Conservation (phyloP, 1,140 invertebrate species). For the Ephestia elutella region DNA sequence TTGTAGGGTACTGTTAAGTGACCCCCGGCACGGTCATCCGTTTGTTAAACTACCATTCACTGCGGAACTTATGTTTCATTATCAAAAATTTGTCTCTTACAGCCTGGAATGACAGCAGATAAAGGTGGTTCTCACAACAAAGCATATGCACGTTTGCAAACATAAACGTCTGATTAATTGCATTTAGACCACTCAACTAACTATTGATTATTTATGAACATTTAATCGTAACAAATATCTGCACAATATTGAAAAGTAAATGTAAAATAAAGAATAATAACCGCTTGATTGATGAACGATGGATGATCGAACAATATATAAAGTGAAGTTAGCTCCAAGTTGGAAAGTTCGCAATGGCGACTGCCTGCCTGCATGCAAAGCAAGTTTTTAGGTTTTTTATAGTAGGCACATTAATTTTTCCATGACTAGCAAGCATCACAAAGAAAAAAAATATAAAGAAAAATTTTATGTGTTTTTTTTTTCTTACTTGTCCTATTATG, state of each 20-base stretch:
- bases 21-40: conserved; percentile 24
- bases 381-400: conserved; percentile 8
- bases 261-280: conserved; percentile 59
- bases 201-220: conserved; percentile 38
- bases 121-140: conserved; percentile 73
- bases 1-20: conserved; percentile 32
- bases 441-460: too few relatives aligned
- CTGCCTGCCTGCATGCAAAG: conserved; percentile 10
- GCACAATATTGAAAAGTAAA: conserved; percentile 57
- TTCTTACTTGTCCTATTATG: too few relatives aligned
- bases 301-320: conserved; percentile 65
- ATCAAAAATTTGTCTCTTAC: conserved; percentile 62
- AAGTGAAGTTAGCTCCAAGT: conserved; percentile 60
- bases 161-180: conserved; percentile 45
- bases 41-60: conserved; percentile 40
- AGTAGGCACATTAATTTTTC: too few relatives aligned
- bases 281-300: conserved; percentile 67
- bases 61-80: conserved; percentile 62
- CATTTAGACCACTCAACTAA: conserved; percentile 35
- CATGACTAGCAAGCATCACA: too few relatives aligned
- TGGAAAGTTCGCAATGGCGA: conserved; percentile 53
- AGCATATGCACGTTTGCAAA: conserved; percentile 71
- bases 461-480: too few relatives aligned
- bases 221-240: conserved; percentile 47
- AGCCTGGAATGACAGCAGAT: conserved; percentile 68